These are phyloP conservation scores for Cephalotes varians DNA, from an alignment of 2,888 invertebrate species.

Conservation along the genomic window DNA sequence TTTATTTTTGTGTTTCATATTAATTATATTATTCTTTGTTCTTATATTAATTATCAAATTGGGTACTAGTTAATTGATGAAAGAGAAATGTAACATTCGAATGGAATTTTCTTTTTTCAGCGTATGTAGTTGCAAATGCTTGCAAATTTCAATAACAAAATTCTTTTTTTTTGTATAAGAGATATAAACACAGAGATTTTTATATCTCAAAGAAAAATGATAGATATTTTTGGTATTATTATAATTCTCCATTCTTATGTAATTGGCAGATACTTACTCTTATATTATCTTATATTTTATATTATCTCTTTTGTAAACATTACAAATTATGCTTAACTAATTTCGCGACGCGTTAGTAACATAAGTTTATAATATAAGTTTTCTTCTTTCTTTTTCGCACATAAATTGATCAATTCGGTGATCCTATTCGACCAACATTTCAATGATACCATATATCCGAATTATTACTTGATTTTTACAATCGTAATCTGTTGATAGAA, in stretches of 20 bases:
- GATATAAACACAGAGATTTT: slow-evolving; percentile 1
- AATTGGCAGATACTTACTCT: neutral
- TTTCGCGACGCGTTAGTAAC: neutral
- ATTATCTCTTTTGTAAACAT: slow-evolving; percentile 11
- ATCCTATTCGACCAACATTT: slow-evolving; percentile 50
- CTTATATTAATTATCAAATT: neutral
- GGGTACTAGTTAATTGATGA: neutral
- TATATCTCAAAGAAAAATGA: neutral
- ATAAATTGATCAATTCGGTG: slow-evolving; percentile 28
- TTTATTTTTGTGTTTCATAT: neutral
- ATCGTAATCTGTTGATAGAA: slow-evolving; percentile 57
- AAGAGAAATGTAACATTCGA: neutral
- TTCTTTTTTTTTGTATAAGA: neutral
- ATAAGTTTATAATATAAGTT: slow-evolving; percentile 10
- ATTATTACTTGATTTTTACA: slow-evolving; percentile 31
- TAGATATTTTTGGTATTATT: neutral
- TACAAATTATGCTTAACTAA: slow-evolving; percentile 20
- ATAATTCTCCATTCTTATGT: neutral
- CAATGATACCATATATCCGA: slow-evolving; percentile 27
- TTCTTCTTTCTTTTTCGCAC: slow-evolving; percentile 9
- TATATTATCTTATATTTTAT: slow-evolving; percentile 4
- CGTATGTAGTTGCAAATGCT: neutral
- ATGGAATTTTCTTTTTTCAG: neutral
- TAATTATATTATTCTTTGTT: neutral
- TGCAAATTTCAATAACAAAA: neutral